phyloP scores from a whole-genome alignment of 2,888 invertebrate species.

The Smittia aterrima region DNA sequence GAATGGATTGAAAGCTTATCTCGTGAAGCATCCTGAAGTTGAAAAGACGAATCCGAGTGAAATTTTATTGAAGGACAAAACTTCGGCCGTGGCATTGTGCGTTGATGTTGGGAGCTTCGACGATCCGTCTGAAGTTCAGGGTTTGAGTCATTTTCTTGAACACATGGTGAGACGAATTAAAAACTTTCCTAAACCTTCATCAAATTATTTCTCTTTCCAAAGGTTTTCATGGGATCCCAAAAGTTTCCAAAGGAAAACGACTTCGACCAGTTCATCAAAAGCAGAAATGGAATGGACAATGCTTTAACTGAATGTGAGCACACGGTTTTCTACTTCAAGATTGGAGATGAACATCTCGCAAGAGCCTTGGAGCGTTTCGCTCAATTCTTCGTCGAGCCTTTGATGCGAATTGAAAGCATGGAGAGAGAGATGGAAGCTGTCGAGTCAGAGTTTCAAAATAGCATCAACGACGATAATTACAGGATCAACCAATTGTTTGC shows the following conservation, averaged over 20 bases:
- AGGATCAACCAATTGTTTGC: background rate
- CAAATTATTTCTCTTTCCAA: too few relatives aligned
- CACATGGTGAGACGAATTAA: slow-evolving; percentile 64
- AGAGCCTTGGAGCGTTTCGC: slow-evolving; percentile 82
- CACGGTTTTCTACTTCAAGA: slow-evolving; percentile 86
- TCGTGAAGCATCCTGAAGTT: slow-evolving; percentile 51
- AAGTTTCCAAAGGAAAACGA: slow-evolving; percentile 85
- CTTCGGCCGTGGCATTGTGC: slow-evolving; percentile 68
- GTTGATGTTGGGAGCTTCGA: slow-evolving; percentile 77
- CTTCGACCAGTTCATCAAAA: slow-evolving; percentile 76
- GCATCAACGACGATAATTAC: slow-evolving; percentile 52
- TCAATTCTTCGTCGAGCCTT: slow-evolving; percentile 81
- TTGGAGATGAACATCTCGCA: slow-evolving; percentile 73
- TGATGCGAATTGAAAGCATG: slow-evolving; percentile 82
- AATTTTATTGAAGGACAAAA: background rate
- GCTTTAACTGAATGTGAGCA: slow-evolving; percentile 84
- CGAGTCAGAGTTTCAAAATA: slow-evolving; percentile 24
- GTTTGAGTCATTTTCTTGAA: slow-evolving; percentile 74
- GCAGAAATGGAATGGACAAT: slow-evolving; percentile 82
- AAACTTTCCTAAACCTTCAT: too few relatives aligned
- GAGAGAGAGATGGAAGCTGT: slow-evolving; percentile 83
- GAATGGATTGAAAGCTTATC: slow-evolving; percentile 72
- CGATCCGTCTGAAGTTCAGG: slow-evolving; percentile 73
- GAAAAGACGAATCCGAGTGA: background rate
- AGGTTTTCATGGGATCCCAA: slow-evolving; percentile 76